phyloP scores from a whole-genome alignment of 2,888 invertebrate genomes.

The Zele albiditarsus region DNA sequence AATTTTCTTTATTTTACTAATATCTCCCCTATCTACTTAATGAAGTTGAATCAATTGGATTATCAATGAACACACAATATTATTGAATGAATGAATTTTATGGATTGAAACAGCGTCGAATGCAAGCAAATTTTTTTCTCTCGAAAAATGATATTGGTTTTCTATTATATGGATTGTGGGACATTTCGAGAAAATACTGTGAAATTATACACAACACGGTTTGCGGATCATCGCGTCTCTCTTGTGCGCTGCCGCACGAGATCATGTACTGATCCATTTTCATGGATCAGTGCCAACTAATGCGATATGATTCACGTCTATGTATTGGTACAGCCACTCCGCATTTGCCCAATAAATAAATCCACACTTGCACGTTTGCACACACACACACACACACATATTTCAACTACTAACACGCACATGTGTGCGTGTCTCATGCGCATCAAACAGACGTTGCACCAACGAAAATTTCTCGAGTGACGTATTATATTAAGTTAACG shows the following conservation, averaged over 20 bases:
- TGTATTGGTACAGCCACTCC: conserved; percentile 39
- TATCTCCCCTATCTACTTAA: too few species aligned
- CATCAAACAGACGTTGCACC: background rate
- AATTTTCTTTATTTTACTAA: too few species aligned
- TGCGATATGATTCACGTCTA: conserved; percentile 44
- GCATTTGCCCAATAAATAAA: conserved; percentile 17
- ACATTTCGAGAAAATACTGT: background rate
- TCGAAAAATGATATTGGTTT: background rate
- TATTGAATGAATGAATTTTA: too few species aligned
- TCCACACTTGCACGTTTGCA: conserved; percentile 4
- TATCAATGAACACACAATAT: too few species aligned
- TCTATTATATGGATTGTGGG: too few species aligned
- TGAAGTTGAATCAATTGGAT: too few species aligned
- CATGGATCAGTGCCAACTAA: conserved; percentile 55
- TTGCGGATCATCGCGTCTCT: background rate
- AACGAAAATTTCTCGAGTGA: conserved; percentile 19
- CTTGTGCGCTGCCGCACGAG: background rate
- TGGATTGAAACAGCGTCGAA: too few species aligned
- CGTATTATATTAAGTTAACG: conserved; percentile 5
- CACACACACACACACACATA: background rate
- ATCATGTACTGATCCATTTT: conserved; percentile 45
- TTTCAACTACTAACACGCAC: too few species aligned
- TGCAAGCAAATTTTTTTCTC: background rate
- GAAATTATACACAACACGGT: background rate
- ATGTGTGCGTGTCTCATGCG: too few species aligned